These are phyloP conservation scores for Mus minutoides DNA, from an alignment of 2,797 vertebrate species.

Conservation along the genomic window DNA sequence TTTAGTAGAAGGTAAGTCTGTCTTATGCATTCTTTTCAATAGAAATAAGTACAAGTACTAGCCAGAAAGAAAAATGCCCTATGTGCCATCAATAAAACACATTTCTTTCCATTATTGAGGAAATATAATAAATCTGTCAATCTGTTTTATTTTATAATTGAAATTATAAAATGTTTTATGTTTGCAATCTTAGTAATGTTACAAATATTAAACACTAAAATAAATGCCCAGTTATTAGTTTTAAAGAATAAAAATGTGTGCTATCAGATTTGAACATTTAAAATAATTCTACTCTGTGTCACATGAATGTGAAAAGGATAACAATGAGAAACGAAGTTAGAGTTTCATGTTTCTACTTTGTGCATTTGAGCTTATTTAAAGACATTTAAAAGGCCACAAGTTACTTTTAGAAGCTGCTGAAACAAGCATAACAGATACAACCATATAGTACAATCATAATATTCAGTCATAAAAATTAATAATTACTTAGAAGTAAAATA, in stretches of 20 bases:
- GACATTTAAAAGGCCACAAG: background rate
- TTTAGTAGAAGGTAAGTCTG: background rate
- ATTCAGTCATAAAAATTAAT: background rate
- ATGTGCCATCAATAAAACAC: background rate
- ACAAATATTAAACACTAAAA: slow-evolving; percentile 12
- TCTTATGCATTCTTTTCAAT: background rate
- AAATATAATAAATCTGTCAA: slow-evolving; percentile 9
- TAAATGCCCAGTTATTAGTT: background rate
- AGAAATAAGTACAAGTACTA: slow-evolving; percentile 10
- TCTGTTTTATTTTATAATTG: background rate
- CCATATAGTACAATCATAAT: background rate
- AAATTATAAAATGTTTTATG: background rate
- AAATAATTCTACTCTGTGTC: background rate
- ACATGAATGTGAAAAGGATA: slow-evolving; percentile 46
- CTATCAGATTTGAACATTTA: background rate
- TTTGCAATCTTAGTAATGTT: slow-evolving; percentile 37
- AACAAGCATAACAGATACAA: slow-evolving; percentile 22
- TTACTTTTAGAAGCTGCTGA: slow-evolving; percentile 16
- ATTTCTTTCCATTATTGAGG: background rate
- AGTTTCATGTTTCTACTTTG: background rate
- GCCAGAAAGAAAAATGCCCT: background rate
- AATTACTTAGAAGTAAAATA: background rate
- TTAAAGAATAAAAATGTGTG: slow-evolving; percentile 1
- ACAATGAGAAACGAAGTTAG: background rate
- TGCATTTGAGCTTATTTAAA: slow-evolving; percentile 21